Evolutionary conservation across 1,140 invertebrate species (phyloP).

Genomic region (Proales similis): DNA sequence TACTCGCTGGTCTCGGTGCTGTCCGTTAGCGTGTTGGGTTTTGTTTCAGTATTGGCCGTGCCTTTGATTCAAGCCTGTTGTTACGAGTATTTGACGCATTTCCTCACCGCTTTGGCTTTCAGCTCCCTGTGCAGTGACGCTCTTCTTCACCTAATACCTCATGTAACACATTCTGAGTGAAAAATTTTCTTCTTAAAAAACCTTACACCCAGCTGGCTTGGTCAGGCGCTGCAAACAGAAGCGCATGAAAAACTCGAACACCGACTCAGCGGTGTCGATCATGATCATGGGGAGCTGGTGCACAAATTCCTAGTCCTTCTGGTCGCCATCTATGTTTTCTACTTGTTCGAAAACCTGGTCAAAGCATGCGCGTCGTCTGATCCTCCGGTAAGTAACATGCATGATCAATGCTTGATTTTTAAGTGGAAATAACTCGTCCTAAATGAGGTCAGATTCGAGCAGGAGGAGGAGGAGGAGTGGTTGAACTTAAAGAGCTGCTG

Average conservation of each 20-base stretch:
- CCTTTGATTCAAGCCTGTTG: conserved; percentile 19
- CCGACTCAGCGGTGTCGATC: too few species aligned
- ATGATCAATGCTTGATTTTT: too few species aligned
- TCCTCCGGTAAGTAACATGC: too few species aligned
- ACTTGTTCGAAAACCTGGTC: conserved; percentile 45
- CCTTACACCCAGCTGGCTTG: too few species aligned
- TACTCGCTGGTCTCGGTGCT: conserved; percentile 17
- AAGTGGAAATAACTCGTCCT: too few species aligned
- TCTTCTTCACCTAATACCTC: conserved; percentile 38
- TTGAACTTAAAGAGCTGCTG: too few species aligned
- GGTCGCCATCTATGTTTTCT: conserved; percentile 45
- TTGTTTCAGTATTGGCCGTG: conserved; percentile 2
- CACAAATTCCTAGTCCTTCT: conserved; percentile 43
- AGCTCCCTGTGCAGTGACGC: conserved; percentile 37
- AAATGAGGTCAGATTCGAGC: too few species aligned
- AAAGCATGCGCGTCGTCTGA: too few species aligned
- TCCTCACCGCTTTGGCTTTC: conserved; percentile 38
- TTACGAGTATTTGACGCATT: conserved; percentile 36
- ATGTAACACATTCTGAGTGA: conserved; percentile 1
- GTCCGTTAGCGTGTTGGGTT: conserved; percentile 6
- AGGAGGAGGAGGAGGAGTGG: too few species aligned
- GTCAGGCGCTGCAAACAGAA: too few species aligned
- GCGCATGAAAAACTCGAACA: too few species aligned
- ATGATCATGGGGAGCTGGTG: conserved; percentile 37
- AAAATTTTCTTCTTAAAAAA: too few species aligned